Evolutionary conservation across 2,797 vertebrate species (phyloP), one percentile per base, ranked within the genome.

Genomic region (Trachurus trachurus): DNA sequence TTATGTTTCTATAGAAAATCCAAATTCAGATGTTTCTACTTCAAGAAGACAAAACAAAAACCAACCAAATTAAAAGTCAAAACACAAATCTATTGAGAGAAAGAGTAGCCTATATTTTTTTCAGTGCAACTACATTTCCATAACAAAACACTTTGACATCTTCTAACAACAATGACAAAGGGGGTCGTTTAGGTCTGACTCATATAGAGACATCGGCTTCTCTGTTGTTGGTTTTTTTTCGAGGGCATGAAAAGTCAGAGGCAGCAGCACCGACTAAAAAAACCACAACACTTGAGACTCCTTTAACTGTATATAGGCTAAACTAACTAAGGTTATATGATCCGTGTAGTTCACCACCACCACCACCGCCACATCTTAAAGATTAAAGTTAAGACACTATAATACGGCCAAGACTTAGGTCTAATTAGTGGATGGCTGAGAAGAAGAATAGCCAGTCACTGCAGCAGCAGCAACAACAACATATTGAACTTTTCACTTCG

Each of bases 401-500:
- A 5, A 42, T 1, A 19, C 4, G 44, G 11, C 3, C 3, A 19
- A 29, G n/a, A 34, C 9, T 6, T 2, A 40, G 13, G 8, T 64
- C 0, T 16, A 39, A 26, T 9, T 6, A 13, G 45, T 3, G 15
- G 7, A 45, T 2, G 7, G 2, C 42, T 44, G 21, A 34, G 31
- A 5, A 34, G 31, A 34, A 34, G 53, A 76, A 54, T 1, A 84
- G 44, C 2, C 0, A 37, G 4, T 21, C 16, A 11, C n/a, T 9
- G 29, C 47, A 31, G 16, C 9, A 49, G 68, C 1, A 26, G 3
- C 26, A n/a, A n/a, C n/a, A n/a, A n/a, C n/a, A n/a, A n/a, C 47
- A 19, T n/a, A 56, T 22, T 50, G 4, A 86, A 87, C 82, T 88
- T 84, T 80, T 73, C 37, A 40, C 52, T 61, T 34, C 9, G n/a